Evolutionary conservation across 30 jellyfish, hydroid and myxozoan genomes (phyloP).

Genomic region (Catostylus mosaicus): DNA sequence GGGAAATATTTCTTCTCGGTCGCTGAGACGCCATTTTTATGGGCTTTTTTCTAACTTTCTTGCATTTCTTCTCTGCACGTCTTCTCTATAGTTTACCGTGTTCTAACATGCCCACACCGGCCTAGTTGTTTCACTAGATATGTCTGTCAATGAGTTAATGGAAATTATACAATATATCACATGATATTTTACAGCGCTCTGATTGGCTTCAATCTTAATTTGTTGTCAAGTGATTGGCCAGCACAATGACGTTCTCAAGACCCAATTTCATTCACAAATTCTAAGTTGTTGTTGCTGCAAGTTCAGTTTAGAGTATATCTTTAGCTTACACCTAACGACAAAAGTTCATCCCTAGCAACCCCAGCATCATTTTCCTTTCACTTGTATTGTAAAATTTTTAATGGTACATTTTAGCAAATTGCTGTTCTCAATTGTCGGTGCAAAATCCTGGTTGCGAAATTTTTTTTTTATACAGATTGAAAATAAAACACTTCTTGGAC

Average conservation of each 20-base stretch:
- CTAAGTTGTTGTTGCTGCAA: constrained; percentile 5
- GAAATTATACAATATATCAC: constrained; percentile 43
- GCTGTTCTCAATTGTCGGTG: no score
- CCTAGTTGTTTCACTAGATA: constrained; percentile 41
- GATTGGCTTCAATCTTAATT: constrained; percentile 31
- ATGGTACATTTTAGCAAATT: no score
- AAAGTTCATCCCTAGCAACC: no score
- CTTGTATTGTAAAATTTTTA: no score
- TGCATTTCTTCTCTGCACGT: constrained; percentile 29
- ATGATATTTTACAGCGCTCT: constrained; percentile 14
- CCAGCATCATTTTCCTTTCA: no score
- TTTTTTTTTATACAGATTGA: no score
- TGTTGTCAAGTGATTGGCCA: constrained; percentile 50
- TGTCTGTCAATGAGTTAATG: constrained; percentile 69
- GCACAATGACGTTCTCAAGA: constrained; percentile 41
- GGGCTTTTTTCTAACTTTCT: constrained; percentile 16
- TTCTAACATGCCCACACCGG: constrained; percentile 61
- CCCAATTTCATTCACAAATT: constrained; percentile 68
- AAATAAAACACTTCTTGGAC: no score
- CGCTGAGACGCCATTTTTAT: constrained; percentile 90
- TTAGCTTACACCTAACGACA: no score
- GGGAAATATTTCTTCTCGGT: constrained; percentile 94
- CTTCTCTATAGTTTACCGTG: constrained; percentile 8
- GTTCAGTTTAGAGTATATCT: no score
- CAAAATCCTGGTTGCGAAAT: no score